phyloP scores from a whole-genome alignment of 2,113 vertebrate species.

The Lethenteron reissneri region DNA sequence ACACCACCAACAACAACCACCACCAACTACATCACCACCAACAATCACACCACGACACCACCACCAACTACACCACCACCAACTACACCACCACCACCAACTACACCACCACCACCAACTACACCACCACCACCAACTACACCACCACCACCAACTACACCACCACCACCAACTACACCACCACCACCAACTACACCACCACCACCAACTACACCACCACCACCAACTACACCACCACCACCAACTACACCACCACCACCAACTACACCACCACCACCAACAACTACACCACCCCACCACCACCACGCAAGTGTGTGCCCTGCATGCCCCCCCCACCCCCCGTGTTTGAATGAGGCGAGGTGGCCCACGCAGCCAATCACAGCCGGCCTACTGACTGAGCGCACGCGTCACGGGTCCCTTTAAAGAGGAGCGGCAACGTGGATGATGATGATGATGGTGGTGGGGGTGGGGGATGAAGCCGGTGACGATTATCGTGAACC shows the following conservation, averaged over 20 bases:
- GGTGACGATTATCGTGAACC: too few species aligned
- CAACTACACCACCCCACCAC: not conserved
- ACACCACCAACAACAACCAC: not conserved
- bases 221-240: not conserved
- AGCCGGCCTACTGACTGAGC: not conserved
- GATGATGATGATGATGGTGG: too few species aligned
- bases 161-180: not conserved
- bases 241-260: not conserved
- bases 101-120: not conserved
- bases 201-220: not conserved
- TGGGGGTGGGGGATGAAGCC: too few species aligned
- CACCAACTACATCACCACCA: not conserved
- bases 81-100: not conserved
- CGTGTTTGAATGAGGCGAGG: not conserved
- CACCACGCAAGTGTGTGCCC: not conserved
- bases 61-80: not conserved
- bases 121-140: not conserved
- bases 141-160: not conserved
- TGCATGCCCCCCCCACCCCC: not conserved
- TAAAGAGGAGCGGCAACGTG: too few species aligned
- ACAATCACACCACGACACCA: not conserved
- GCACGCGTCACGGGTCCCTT: not conserved
- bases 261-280: not conserved
- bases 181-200: not conserved
- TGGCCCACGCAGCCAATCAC: not conserved